Percentiles rank a stretch among this genome's conserved stretches.
Conservation (phyloP, 2,797 vertebrate species). For the Halcyon leucocephala region DNA sequence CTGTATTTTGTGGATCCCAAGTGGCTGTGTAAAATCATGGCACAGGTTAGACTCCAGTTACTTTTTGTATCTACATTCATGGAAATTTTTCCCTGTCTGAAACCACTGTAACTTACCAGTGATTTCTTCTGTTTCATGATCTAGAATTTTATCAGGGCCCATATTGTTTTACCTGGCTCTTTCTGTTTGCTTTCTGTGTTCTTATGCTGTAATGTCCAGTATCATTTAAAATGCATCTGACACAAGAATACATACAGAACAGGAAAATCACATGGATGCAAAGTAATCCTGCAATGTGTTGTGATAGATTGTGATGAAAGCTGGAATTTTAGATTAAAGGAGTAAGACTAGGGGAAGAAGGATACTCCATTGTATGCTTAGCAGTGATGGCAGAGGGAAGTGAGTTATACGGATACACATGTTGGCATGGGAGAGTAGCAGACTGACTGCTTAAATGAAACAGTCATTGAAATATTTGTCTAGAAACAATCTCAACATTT, state of each 20-base stretch:
- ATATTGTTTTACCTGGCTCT: background rate
- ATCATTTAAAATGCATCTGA: background rate
- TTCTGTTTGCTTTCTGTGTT: background rate
- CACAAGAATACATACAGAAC: background rate
- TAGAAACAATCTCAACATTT: background rate
- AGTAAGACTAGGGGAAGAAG: background rate
- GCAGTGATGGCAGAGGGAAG: background rate
- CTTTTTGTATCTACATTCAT: background rate
- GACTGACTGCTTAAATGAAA: background rate
- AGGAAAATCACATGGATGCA: background rate
- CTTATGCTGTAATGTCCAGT: background rate
- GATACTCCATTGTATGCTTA: background rate
- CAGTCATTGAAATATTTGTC: background rate
- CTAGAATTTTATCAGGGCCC: background rate
- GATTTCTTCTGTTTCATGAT: background rate
- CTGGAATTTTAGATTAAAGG: background rate
- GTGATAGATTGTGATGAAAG: background rate
- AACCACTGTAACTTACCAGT: background rate
- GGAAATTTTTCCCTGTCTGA: background rate
- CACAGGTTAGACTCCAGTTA: conserved; percentile 84
- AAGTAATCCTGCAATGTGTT: background rate
- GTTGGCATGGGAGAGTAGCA: background rate
- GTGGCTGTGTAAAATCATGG: conserved; percentile 96
- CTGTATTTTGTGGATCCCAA: conserved; percentile 95
- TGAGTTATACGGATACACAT: background rate